phyloP scores from a whole-genome alignment of 2,113 vertebrate species.

The Neolamprologus fasciatus region DNA sequence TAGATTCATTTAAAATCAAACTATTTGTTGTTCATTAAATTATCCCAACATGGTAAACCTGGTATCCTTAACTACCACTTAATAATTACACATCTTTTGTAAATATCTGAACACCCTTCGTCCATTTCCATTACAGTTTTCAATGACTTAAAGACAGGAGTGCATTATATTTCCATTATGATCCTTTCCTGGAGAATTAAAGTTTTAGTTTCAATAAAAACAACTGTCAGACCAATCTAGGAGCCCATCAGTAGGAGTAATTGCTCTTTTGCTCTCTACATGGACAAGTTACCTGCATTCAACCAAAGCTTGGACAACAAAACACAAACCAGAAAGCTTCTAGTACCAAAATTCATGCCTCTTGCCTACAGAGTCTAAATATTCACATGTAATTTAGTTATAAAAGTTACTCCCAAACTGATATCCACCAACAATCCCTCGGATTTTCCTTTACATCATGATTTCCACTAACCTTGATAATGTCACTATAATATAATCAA shows the following conservation, averaged over 20 bases:
- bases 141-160: background rate
- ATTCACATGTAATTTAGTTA: background rate
- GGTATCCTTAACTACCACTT: background rate
- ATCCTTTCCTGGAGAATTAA: background rate
- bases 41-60: background rate
- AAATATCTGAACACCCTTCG: background rate
- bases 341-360: background rate
- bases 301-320: background rate
- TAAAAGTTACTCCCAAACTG: background rate
- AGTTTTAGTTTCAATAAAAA: background rate
- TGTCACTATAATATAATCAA: background rate
- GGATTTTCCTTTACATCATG: background rate
- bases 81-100: background rate
- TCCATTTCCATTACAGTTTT: background rate
- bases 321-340: background rate
- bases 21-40: background rate
- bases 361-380: background rate
- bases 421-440: background rate
- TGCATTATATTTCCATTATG: background rate
- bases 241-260: background rate
- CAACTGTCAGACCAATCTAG: background rate
- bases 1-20: background rate
- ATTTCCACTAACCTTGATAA: background rate
- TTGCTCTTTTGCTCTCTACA: background rate
- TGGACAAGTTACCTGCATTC: background rate